A percentile compares a stretch with the other conserved stretches of the same genome.
These are phyloP conservation scores for Euglossa dilemma DNA, from an alignment of 1,140 invertebrate species.

Conservation along the genomic window DNA sequence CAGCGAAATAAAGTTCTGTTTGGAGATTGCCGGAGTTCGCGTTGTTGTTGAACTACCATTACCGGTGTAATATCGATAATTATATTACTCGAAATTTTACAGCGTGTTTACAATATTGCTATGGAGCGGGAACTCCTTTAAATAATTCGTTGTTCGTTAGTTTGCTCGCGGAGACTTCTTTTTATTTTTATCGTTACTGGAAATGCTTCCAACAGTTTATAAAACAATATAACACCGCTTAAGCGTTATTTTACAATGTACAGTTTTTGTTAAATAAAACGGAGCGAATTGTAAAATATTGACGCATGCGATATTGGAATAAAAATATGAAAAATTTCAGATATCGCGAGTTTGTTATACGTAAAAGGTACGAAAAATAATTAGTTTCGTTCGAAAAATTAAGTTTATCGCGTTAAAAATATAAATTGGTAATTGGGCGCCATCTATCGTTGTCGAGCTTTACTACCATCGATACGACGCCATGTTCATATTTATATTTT, in stretches of 20 bases:
- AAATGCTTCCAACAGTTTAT: too few species aligned
- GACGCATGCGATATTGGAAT: too few species aligned
- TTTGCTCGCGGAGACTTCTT: too few species aligned
- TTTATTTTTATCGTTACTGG: too few species aligned
- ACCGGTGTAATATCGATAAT: too few species aligned
- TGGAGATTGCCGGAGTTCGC: background rate
- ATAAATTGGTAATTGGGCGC: background rate
- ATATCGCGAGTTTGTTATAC: background rate
- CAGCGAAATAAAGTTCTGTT: background rate
- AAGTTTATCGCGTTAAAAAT: background rate
- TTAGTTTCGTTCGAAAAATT: background rate
- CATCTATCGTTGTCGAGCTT: background rate
- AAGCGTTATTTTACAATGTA: too few species aligned
- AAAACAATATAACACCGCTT: too few species aligned
- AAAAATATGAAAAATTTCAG: too few species aligned
- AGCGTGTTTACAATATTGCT: background rate
- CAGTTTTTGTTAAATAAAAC: too few species aligned
- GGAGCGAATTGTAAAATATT: too few species aligned
- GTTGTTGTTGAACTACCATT: background rate
- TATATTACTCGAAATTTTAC: background rate
- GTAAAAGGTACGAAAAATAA: background rate
- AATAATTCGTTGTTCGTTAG: too few species aligned
- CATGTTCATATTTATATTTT: background rate
- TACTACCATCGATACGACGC: background rate
- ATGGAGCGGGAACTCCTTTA: too few species aligned